These are phyloP conservation scores for Empidonax traillii DNA, from an alignment of 2,113 vertebrate genomes.

Conservation along the genomic window DNA sequence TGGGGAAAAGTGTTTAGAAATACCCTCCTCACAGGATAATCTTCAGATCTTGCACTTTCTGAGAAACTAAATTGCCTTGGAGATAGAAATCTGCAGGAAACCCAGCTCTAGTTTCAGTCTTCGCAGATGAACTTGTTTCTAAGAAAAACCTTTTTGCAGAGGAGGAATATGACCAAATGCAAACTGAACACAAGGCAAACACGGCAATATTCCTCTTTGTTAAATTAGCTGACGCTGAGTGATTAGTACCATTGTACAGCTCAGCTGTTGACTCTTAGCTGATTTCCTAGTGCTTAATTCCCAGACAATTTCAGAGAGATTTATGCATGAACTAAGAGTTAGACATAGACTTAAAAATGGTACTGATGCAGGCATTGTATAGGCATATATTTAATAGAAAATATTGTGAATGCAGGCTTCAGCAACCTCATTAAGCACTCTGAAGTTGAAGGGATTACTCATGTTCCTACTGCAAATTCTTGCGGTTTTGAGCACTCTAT, in stretches of 20 bases:
- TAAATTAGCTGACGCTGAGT: slow-evolving; percentile 3
- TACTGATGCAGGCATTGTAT: background rate
- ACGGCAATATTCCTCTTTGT: background rate
- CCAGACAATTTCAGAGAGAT: background rate
- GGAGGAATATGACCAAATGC: background rate
- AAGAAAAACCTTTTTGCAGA: background rate
- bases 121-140: background rate
- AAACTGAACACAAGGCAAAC: background rate
- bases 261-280: slow-evolving; percentile 24
- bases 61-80: background rate
- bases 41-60: background rate
- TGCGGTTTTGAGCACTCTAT: fast-evolving
- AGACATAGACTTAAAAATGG: background rate
- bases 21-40: background rate
- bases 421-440: background rate
- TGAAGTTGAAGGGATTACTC: background rate
- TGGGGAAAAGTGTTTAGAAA: background rate
- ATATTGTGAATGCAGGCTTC: background rate
- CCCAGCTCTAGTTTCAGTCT: background rate
- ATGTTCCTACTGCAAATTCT: background rate
- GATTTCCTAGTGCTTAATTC: background rate
- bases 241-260: slow-evolving; percentile 13
- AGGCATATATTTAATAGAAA: background rate
- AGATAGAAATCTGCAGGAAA: slow-evolving; percentile 25
- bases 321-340: background rate